These are phyloP conservation scores for Actinia equina DNA, from an alignment of 64 coral and sea anemone genomes.

Conservation along the genomic window DNA sequence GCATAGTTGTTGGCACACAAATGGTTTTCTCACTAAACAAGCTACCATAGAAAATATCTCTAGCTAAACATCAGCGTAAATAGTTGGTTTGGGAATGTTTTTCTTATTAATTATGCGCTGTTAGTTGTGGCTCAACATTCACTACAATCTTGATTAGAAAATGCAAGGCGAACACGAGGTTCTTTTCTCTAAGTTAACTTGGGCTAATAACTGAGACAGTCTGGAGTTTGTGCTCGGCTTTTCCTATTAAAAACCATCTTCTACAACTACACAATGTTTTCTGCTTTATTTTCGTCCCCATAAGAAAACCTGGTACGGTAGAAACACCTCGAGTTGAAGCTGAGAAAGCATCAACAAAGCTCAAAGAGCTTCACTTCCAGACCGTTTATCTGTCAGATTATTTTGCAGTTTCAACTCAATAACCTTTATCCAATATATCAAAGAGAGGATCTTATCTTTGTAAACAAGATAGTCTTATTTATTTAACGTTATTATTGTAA, in stretches of 20 bases:
- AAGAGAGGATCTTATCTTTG: neutral
- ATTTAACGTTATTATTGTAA: neutral
- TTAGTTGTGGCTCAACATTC: neutral
- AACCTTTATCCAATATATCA: slow-evolving; percentile 4
- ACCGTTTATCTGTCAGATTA: neutral
- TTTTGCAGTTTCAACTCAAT: slow-evolving; percentile 5
- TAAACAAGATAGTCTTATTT: slow-evolving; percentile 1
- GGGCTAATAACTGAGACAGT: too few species aligned
- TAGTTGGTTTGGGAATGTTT: neutral
- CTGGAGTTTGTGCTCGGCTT: neutral
- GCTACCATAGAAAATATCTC: neutral
- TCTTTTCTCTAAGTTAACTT: too few species aligned
- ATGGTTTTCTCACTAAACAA: neutral
- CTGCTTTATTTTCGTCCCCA: neutral
- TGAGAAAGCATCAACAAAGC: neutral
- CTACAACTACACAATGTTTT: neutral
- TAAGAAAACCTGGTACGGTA: neutral
- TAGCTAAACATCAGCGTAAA: neutral
- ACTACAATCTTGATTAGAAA: neutral
- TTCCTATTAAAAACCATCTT: neutral
- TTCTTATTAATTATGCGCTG: neutral
- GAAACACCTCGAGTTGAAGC: slow-evolving; percentile 5
- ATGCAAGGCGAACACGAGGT: too few species aligned
- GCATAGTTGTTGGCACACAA: neutral
- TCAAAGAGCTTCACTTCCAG: neutral